These are phyloP conservation scores for Bacillus rossius DNA, from an alignment of 1,140 invertebrate genomes.

Conservation along the genomic window DNA sequence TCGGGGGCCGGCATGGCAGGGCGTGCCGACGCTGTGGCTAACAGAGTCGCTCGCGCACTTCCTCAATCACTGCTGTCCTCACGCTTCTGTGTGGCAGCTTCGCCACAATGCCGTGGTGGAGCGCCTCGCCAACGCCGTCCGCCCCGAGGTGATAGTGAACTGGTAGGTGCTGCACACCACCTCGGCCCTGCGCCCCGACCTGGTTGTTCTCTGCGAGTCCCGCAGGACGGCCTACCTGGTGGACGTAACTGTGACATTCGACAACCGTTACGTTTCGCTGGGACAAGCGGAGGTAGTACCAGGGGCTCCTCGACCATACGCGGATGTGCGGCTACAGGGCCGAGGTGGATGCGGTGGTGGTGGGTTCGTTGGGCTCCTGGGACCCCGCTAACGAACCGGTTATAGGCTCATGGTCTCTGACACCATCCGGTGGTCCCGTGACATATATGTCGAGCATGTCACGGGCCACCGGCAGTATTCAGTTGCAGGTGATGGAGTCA, in stretches of 20 bases:
- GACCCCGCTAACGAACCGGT: slow-evolving; percentile 25
- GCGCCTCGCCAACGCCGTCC: slow-evolving; percentile 6
- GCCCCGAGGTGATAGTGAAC: slow-evolving; percentile 13
- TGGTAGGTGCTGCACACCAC: too few species aligned
- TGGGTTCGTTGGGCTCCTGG: slow-evolving; percentile 29
- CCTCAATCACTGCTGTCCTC: slow-evolving; percentile 2
- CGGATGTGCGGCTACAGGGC: slow-evolving; percentile 13
- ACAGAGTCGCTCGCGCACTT: neutral
- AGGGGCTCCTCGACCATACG: slow-evolving; percentile 13
- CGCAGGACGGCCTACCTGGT: slow-evolving; percentile 21
- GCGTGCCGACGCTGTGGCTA: neutral
- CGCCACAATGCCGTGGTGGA: slow-evolving; percentile 19
- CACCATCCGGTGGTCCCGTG: slow-evolving; percentile 26
- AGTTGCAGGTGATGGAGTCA: too few species aligned
- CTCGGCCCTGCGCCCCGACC: slow-evolving; percentile 26
- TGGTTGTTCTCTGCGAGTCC: slow-evolving; percentile 27
- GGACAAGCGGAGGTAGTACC: neutral
- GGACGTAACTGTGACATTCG: slow-evolving; percentile 38
- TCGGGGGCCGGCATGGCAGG: too few species aligned
- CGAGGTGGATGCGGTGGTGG: slow-evolving; percentile 24
- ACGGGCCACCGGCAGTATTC: slow-evolving; percentile 6
- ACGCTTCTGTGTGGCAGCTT: slow-evolving; percentile 8
- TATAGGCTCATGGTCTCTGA: slow-evolving; percentile 18
- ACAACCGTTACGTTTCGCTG: slow-evolving; percentile 27
- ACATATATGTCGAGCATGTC: slow-evolving; percentile 25